Conservation (phyloP, 2,797 vertebrate species). For the Geotria australis region DNA sequence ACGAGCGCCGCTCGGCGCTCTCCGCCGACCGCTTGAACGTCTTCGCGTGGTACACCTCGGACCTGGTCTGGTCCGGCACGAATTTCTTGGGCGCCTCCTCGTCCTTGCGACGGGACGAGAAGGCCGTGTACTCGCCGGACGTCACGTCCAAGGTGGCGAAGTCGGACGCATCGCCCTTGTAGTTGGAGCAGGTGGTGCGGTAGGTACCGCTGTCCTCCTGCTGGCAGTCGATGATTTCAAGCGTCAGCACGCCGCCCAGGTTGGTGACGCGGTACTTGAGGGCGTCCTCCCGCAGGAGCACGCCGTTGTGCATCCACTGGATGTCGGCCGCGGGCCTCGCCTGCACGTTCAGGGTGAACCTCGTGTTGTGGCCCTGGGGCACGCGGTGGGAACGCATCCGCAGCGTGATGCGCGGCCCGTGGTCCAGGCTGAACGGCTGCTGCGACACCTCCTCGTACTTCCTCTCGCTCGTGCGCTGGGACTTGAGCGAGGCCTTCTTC, state of each 20-base stretch:
- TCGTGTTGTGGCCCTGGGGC: constrained; percentile 36
- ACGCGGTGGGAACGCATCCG: constrained; percentile 87
- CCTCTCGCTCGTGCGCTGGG: constrained; percentile 33
- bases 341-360: constrained; percentile 67
- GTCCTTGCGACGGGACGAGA: constrained; percentile 33
- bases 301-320: constrained; percentile 72
- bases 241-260: constrained; percentile 54
- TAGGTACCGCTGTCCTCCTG: constrained; percentile 74
- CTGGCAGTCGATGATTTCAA: constrained; percentile 54
- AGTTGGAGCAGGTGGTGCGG: constrained; percentile 49
- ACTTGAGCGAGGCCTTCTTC: constrained; percentile 63
- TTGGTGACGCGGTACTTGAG: constrained; percentile 51
- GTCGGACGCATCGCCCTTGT: constrained; percentile 75
- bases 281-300: constrained; percentile 35
- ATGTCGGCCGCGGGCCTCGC: constrained; percentile 56
- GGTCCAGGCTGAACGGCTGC: constrained; percentile 68
- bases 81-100: constrained; percentile 43
- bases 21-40: constrained; percentile 48
- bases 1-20: constrained; percentile 31
- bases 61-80: constrained; percentile 45
- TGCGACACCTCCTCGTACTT: constrained; percentile 54
- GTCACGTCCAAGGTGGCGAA: constrained; percentile 72
- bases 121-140: constrained; percentile 40
- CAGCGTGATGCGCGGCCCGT: constrained; percentile 54
- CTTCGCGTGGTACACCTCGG: constrained; percentile 47